Evolutionary conservation across 2,797 vertebrate genomes (phyloP), one percentile per base, ranked within the genome.

Genomic region (Cygnus olor): DNA sequence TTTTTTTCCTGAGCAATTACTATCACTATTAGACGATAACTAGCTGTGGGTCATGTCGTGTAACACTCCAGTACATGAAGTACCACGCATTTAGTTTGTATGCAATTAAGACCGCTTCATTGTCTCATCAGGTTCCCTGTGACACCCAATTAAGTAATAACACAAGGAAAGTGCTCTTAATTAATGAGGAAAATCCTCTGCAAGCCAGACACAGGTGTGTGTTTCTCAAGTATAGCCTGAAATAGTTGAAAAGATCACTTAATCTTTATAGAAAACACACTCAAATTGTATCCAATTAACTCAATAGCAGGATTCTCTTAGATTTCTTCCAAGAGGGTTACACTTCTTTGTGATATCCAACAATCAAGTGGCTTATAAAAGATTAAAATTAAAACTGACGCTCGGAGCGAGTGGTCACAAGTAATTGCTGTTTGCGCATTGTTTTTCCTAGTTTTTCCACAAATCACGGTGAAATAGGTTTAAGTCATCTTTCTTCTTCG

Each of bases 31-130:
- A 47, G 79, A 12, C 8, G 24, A 2, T 30, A 88, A 71, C 76
- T 28, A 83, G 81, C 76, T 27, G 8, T 38, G 36, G 93, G 82
- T 77, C 58, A 13, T 11, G 63, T 28, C 87, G 51, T 12, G 34
- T 86, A 94, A 93, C 89, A 78, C 88, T 96, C 85, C 89, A 56
- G 83, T 30, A 47, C 7, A 40, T 87, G 94, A 87, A 93, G 94
- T 14, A 83, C 2, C 42, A 11, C 25, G 82, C 89, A 66, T 89
- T 97, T 80, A 80, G 60, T 70, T 80, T 88, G 91, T 68, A 74
- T 69, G 95, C 97, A 98, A 98, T 98, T 97, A 98, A 97, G 85
- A 95, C 93, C 86, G 56, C 96, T 96, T 95, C 95, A 95, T 94
- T 97, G 96, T 97, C 97, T 97, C 95, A 95, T 92, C 96, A 94